A percentile compares a stretch with the other conserved stretches of the same genome.
These are phyloP conservation scores for Atethmia centrago DNA, from an alignment of 2,888 invertebrate genomes.

Conservation along the genomic window DNA sequence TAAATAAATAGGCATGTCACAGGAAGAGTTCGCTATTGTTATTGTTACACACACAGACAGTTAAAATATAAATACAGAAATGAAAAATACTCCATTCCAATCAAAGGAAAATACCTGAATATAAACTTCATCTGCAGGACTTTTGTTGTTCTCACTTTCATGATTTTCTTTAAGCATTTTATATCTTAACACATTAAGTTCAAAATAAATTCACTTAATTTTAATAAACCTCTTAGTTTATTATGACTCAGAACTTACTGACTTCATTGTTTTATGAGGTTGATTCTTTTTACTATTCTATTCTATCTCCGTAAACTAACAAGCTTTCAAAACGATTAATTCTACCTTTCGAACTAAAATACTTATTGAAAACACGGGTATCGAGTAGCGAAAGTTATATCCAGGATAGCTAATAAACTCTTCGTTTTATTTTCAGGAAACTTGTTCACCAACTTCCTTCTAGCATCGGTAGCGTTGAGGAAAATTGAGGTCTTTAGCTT, in stretches of 20 bases:
- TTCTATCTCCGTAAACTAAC: neutral
- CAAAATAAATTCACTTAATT: slow-evolving; percentile 7
- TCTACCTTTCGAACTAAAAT: slow-evolving; percentile 35
- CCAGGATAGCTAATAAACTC: slow-evolving; percentile 48
- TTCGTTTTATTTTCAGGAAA: slow-evolving; percentile 54
- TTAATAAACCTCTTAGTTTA: slow-evolving; percentile 4
- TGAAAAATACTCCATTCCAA: neutral
- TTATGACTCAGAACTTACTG: neutral
- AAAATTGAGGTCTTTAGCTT: slow-evolving; percentile 35
- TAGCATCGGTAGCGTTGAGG: slow-evolving; percentile 24
- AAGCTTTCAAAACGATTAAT: slow-evolving; percentile 35
- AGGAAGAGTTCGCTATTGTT: no score
- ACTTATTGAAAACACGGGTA: slow-evolving; percentile 48
- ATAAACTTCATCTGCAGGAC: slow-evolving; percentile 29
- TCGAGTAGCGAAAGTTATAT: slow-evolving; percentile 47
- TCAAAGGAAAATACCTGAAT: neutral
- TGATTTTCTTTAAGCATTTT: slow-evolving; percentile 22
- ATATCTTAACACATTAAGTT: slow-evolving; percentile 7
- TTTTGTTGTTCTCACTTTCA: slow-evolving; percentile 15
- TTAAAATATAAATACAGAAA: neutral
- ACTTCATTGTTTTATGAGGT: neutral
- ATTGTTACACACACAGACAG: neutral
- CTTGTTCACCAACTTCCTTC: slow-evolving; percentile 36
- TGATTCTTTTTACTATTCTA: neutral
- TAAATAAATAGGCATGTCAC: no score